Evolutionary conservation across 2,113 vertebrate genomes (phyloP).

Genomic region (Upupa epops): DNA sequence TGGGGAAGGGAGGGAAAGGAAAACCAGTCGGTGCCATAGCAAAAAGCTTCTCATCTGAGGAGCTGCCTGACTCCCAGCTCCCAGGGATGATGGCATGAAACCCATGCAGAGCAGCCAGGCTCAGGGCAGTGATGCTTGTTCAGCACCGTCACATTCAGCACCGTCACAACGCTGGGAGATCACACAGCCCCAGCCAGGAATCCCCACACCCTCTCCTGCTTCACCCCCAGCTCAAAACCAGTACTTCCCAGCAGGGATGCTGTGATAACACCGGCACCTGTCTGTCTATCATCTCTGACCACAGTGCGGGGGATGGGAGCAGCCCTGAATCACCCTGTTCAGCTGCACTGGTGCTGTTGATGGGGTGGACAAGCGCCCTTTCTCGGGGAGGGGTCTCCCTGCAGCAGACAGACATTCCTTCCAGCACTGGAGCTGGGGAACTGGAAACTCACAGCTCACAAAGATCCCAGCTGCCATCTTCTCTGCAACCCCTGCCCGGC

Average conservation of each 20-base stretch:
- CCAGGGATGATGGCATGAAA: background rate
- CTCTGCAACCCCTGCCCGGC: background rate
- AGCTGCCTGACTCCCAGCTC: background rate
- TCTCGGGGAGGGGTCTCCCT: background rate
- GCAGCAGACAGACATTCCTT: background rate
- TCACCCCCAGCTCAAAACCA: background rate
- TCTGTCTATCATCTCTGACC: background rate
- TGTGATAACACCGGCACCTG: accelerated
- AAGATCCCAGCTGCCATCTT: accelerated
- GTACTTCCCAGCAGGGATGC: background rate
- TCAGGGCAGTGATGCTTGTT: background rate
- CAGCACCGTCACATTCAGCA: background rate
- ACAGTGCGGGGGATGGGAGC: background rate
- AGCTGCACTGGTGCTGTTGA: accelerated
- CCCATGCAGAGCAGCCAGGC: background rate
- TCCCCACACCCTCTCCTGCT: background rate
- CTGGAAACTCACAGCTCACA: background rate
- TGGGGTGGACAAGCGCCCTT: background rate
- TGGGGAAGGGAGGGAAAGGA: background rate
- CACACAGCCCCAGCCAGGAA: background rate
- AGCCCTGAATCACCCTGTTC: background rate
- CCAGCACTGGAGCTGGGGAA: accelerated
- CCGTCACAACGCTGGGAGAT: background rate
- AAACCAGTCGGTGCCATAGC: background rate
- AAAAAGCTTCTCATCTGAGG: background rate